Evolutionary conservation across 1,140 invertebrate species (phyloP).

Genomic region (Oncopodura yosiiana): DNA sequence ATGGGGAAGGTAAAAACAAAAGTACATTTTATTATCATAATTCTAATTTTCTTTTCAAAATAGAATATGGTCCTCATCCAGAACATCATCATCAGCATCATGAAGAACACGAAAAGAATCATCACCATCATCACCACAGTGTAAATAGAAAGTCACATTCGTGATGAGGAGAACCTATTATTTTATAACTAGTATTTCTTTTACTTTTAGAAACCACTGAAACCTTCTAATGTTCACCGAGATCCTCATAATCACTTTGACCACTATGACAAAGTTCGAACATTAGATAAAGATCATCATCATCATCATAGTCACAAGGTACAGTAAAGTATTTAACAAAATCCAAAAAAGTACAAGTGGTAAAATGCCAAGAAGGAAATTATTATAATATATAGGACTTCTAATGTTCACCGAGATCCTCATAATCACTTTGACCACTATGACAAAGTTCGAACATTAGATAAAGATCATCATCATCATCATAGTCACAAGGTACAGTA

Average conservation of each 20-base stretch:
- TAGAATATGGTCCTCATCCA: too few relatives aligned
- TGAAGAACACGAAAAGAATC: too few relatives aligned
- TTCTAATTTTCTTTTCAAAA: too few relatives aligned
- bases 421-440: slow-evolving; percentile 19
- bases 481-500: not conserved
- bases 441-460: slow-evolving; percentile 25
- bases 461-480: slow-evolving; percentile 17
- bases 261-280: slow-evolving; percentile 24
- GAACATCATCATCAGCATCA: too few relatives aligned
- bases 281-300: slow-evolving; percentile 22
- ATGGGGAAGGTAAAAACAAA: too few relatives aligned
- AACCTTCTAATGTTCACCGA: slow-evolving; percentile 28
- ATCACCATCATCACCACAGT: too few relatives aligned
- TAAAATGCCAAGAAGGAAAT: not conserved
- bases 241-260: slow-evolving; percentile 25
- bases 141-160: too few relatives aligned
- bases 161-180: too few relatives aligned
- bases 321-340: not conserved
- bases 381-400: slow-evolving; percentile 2
- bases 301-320: not conserved
- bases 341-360: not conserved
- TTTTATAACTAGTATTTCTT: not conserved
- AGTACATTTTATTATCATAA: too few relatives aligned
- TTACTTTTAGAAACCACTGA: slow-evolving; percentile 13
- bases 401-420: slow-evolving; percentile 30